Base-by-base conservation (phyloP, 2,797 vertebrate species). In the Enteromius trimaculatus region DNA sequence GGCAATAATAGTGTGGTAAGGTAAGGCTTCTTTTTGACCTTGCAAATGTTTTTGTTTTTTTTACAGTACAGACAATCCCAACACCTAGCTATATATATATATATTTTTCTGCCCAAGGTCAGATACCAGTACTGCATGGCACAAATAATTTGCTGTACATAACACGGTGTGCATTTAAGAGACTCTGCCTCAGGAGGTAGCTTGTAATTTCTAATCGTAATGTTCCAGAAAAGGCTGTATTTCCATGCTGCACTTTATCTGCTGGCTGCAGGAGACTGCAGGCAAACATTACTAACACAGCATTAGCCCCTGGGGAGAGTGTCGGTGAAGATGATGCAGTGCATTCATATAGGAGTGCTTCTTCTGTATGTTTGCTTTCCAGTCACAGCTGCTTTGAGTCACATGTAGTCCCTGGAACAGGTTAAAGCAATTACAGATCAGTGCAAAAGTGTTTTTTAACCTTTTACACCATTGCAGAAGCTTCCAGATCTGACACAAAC, bases 191-290 rank as follows among this genome's bases (percentile, higher is more conserved):
- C 51, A 78, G 78, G 68, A 72, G 60, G 65, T 6, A 39, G 55
- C 49, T 62, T 79, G 58, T 72, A n/a, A 64, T 87, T 77, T 74
- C 16, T 80, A 77, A 58, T 82, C 31, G 13, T 23, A n/a, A 71
- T 64, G 23, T 69, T 65, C 26, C 78, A 69, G 64, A 65, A 83
- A 44, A 53, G 65, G 65, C 77, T 69, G 42, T 37, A 51, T 83
- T 86, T 71, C 29, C 70, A 44, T 31, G 31, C 21, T 76, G 53
- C 75, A 68, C 55, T 77, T 69, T 79, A 80, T 79, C 60, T 44
- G 31, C 71, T 13, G 80, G 10, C 37, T 69, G 79, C 58, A 79
- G 62, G 55, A 51, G 80, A 8, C 47, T 74, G 78, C 66, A 79
- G 69, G 65, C 66, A 37, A 82, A 49, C 82, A 77, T 60, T 53